Evolutionary conservation across 2,797 vertebrate species (phyloP).

Genomic region (Hybognathus amarus): DNA sequence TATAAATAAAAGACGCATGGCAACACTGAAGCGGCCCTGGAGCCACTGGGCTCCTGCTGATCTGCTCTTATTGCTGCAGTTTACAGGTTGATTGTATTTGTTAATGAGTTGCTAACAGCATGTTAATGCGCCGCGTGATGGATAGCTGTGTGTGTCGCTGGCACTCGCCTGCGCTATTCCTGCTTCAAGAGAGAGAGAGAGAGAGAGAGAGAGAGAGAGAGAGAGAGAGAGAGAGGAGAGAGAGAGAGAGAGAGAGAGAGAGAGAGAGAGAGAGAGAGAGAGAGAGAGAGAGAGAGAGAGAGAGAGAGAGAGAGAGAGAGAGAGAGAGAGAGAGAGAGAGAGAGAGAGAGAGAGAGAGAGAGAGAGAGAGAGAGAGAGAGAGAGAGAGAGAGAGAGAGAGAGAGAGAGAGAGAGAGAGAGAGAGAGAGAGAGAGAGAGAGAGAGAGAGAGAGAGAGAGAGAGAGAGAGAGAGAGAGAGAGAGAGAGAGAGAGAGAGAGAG

Average conservation of each 20-base stretch:
- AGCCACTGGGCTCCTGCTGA: constrained; percentile 66
- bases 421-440: too few relatives aligned
- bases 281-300: too few relatives aligned
- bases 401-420: background rate
- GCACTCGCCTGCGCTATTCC: constrained; percentile 70
- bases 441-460: background rate
- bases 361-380: background rate
- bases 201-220: too few relatives aligned
- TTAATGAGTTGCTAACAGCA: constrained; percentile 84
- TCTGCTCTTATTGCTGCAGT: constrained; percentile 70
- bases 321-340: too few relatives aligned
- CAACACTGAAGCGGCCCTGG: constrained; percentile 50
- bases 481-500: too few relatives aligned
- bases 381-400: too few relatives aligned
- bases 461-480: too few relatives aligned
- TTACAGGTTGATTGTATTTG: constrained; percentile 76
- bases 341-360: too few relatives aligned
- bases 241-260: too few relatives aligned
- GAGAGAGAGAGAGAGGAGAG: too few relatives aligned
- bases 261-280: too few relatives aligned
- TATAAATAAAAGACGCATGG: constrained; percentile 51
- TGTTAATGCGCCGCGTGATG: constrained; percentile 76
- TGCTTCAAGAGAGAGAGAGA: constrained; percentile 23
- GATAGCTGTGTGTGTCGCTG: constrained; percentile 75
- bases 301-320: too few relatives aligned